A percentile compares a stretch with the other conserved stretches of the same genome.
Conservation (phyloP, 2,888 invertebrate genomes). For the Thumatha senex region DNA sequence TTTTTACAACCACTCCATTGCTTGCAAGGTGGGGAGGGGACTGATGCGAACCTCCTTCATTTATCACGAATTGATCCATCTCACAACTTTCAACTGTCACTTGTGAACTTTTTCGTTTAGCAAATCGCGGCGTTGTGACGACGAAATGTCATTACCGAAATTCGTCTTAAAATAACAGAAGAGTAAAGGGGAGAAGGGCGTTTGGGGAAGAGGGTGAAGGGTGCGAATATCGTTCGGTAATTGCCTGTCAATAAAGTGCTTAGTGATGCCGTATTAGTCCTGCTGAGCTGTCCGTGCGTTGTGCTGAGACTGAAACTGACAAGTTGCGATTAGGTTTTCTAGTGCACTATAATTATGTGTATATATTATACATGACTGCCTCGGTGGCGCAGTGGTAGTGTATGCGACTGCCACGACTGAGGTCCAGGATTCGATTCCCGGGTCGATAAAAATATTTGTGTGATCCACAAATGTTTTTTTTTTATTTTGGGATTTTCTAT, state of each 20-base stretch:
- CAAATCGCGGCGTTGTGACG: constrained; percentile 45
- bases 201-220: constrained; percentile 7
- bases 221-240: constrained; percentile 41
- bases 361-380: background rate
- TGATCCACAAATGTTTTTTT: no score
- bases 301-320: constrained; percentile 6
- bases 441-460: no score
- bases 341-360: background rate
- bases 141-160: constrained; percentile 51
- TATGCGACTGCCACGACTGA: no score
- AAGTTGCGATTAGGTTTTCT: background rate
- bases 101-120: constrained; percentile 66
- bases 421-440: no score
- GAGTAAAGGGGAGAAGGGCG: constrained; percentile 19
- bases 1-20: constrained; percentile 44
- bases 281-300: constrained; percentile 4
- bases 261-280: constrained; percentile 33
- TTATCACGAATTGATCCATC: constrained; percentile 71
- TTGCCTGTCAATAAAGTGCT: constrained; percentile 57
- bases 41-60: constrained; percentile 54
- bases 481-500: no score
- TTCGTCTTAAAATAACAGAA: constrained; percentile 34
- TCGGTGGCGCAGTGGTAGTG: no score
- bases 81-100: constrained; percentile 58
- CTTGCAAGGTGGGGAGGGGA: constrained; percentile 36